These are phyloP conservation scores for Drosophila kohkoa DNA, from an alignment of 1,140 invertebrate genomes.

Conservation along the genomic window DNA sequence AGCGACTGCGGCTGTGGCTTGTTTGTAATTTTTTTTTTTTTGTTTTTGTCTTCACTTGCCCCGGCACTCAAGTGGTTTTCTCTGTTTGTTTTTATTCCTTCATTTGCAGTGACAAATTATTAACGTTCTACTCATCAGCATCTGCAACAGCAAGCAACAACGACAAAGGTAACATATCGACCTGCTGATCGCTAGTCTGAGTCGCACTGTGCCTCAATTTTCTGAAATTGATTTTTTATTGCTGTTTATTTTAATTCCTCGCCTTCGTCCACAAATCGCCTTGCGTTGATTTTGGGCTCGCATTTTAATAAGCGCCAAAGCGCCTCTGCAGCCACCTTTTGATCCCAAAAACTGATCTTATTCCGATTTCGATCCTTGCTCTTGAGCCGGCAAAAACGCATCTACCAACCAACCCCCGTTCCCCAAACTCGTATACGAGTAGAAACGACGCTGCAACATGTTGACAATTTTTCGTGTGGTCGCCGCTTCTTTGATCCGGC, in stretches of 20 bases:
- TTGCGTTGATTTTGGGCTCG: slow-evolving; percentile 43
- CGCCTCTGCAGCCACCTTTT: slow-evolving; percentile 55
- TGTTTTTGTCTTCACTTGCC: slow-evolving; percentile 37
- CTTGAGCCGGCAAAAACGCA: background rate
- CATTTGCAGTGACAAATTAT: slow-evolving; percentile 82
- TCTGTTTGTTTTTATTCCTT: slow-evolving; percentile 83
- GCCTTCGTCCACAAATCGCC: slow-evolving; percentile 25
- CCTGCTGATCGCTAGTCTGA: slow-evolving; percentile 21
- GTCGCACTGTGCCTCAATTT: slow-evolving; percentile 49
- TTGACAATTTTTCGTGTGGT: slow-evolving; percentile 82
- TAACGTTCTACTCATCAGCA: slow-evolving; percentile 70
- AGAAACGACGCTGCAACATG: slow-evolving; percentile 48
- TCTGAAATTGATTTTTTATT: slow-evolving; percentile 81
- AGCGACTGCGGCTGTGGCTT: slow-evolving; percentile 10
- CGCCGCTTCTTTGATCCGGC: slow-evolving; percentile 70
- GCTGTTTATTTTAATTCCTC: slow-evolving; percentile 74
- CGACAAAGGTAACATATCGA: slow-evolving; percentile 9
- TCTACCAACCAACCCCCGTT: slow-evolving; percentile 15
- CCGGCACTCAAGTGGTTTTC: slow-evolving; percentile 74
- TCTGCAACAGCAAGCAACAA: background rate
- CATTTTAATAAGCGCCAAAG: slow-evolving; percentile 77
- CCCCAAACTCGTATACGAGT: slow-evolving; percentile 1
- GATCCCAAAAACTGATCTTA: slow-evolving; percentile 21
- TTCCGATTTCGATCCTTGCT: slow-evolving; percentile 29
- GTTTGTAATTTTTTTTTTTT: slow-evolving; percentile 43